These are phyloP conservation scores for Thalassaphorura encarpata DNA, from an alignment of 1,140 invertebrate genomes.

Conservation along the genomic window DNA sequence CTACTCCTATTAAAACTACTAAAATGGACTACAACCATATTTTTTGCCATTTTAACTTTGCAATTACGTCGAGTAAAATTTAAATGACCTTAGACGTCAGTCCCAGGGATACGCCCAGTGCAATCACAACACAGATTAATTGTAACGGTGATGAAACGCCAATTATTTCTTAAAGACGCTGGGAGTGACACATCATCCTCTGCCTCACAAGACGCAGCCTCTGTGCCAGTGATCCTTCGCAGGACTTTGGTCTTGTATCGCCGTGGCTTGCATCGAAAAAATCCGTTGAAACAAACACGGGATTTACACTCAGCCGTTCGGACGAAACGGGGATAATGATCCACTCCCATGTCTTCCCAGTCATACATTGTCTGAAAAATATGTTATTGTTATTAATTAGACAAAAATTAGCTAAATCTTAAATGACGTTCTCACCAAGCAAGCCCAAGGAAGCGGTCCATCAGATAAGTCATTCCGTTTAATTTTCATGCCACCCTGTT, in stretches of 20 bases:
- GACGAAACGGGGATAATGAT: conserved; percentile 32
- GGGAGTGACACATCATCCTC: conserved; percentile 31
- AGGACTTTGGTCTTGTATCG: conserved; percentile 32
- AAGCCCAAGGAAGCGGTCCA: conserved; percentile 27
- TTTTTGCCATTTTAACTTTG: no score
- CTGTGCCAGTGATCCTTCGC: conserved; percentile 10
- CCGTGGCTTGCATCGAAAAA: conserved; percentile 28
- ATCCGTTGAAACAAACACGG: conserved; percentile 28
- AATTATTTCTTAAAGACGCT: conserved; percentile 18
- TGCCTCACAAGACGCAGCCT: conserved; percentile 23
- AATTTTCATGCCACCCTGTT: no score
- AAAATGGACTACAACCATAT: no score
- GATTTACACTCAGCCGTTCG: conserved; percentile 30
- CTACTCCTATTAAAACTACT: background rate
- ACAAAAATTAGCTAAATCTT: background rate
- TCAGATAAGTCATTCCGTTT: conserved; percentile 15
- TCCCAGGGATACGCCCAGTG: conserved; percentile 8
- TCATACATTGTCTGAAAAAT: conserved; percentile 16
- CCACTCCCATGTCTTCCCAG: conserved; percentile 27
- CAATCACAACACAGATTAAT: conserved; percentile 26
- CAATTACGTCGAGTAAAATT: no score
- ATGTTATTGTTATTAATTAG: background rate
- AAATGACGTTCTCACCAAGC: background rate
- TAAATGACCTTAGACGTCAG: no score
- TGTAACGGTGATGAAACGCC: conserved; percentile 28